Evolutionary conservation across 2,113 vertebrate genomes (phyloP).

Genomic region (Leiothrix lutea): DNA sequence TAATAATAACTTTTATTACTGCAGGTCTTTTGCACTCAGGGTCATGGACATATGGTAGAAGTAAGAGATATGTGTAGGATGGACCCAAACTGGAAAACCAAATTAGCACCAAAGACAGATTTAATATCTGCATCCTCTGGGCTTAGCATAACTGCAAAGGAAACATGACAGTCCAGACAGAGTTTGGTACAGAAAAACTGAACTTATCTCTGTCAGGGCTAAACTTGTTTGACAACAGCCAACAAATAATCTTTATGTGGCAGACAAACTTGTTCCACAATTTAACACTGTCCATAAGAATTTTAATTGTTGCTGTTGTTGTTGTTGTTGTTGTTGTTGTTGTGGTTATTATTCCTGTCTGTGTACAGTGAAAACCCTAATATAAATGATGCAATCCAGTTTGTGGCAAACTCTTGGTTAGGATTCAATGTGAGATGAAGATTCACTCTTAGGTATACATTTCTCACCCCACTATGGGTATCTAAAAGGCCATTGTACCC

Average conservation of each 20-base stretch:
- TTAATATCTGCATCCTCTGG: not conserved
- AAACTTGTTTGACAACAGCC: not conserved
- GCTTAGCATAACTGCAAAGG: not conserved
- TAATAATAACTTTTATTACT: not conserved
- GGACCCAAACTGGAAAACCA: not conserved
- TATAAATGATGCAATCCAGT: not conserved
- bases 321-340: not conserved
- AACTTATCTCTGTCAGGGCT: not conserved
- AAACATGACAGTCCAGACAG: not conserved
- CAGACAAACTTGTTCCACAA: not conserved
- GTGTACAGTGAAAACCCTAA: not conserved
- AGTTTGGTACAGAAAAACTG: not conserved
- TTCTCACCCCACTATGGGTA: not conserved
- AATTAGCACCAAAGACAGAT: not conserved
- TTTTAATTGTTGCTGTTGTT: not conserved
- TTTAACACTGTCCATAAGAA: not conserved
- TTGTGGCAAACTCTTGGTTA: not conserved
- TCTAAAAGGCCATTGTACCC: not conserved
- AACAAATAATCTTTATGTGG: not conserved
- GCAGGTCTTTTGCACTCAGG: not conserved
- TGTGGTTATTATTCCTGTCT: not conserved
- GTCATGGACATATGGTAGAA: not conserved
- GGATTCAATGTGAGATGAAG: not conserved
- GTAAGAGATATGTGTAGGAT: rapidly evolving
- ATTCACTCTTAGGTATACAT: not conserved